Evolutionary conservation across 2,888 invertebrate genomes (phyloP).

Genomic region (Cheilosia variabilis): DNA sequence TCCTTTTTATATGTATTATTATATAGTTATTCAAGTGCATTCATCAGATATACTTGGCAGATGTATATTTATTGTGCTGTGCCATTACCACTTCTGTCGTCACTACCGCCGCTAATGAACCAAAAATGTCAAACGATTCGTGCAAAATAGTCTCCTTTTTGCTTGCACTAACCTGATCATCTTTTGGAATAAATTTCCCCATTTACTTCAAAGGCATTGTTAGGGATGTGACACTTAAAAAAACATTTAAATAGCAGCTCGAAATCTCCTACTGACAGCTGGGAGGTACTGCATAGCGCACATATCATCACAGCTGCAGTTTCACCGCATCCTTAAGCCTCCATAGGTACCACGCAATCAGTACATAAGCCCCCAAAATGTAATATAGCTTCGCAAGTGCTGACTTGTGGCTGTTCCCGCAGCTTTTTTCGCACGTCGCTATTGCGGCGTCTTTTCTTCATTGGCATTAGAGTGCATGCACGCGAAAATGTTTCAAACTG

Average conservation of each 20-base stretch:
- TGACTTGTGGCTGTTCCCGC: constrained; percentile 42
- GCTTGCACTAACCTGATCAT: constrained; percentile 1
- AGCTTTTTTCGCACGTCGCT: constrained; percentile 10
- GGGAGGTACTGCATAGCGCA: neutral
- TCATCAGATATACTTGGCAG: neutral
- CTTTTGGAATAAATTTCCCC: neutral
- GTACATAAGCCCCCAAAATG: constrained; percentile 31
- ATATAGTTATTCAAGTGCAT: neutral
- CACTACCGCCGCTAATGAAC: constrained; percentile 25
- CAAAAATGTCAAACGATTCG: constrained; percentile 12
- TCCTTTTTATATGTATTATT: neutral
- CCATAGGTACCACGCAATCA: constrained; percentile 16
- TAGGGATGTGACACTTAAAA: neutral
- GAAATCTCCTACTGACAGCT: constrained; percentile 19
- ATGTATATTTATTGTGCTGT: constrained; percentile 24
- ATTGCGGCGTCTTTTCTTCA: neutral
- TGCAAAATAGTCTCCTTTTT: constrained; percentile 6
- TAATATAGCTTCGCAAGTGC: constrained; percentile 27
- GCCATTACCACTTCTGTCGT: neutral
- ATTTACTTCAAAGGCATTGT: constrained; percentile 36
- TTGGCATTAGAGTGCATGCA: constrained; percentile 15
- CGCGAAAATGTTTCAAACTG: constrained; percentile 23
- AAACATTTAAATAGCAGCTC: constrained; percentile 19
- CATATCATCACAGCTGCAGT: neutral
- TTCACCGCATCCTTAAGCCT: constrained; percentile 13